Conservation (phyloP, 2,113 vertebrate species). For the Acrocephalus kingi region DNA sequence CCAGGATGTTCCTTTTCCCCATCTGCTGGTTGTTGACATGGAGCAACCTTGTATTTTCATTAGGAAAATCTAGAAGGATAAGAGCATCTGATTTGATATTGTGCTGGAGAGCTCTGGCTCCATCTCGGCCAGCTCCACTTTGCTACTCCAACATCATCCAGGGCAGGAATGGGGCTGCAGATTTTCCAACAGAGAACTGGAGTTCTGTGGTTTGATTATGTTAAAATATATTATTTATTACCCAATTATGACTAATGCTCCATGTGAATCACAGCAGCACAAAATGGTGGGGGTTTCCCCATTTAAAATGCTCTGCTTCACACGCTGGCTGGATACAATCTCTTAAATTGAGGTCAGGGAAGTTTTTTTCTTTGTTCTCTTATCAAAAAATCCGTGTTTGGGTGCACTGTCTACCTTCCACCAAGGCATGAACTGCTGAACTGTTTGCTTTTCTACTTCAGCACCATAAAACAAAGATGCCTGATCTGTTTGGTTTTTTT, state of each 20-base stretch:
- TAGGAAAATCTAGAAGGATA: not conserved
- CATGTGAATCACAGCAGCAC: conserved; percentile 3
- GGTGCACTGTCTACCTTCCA: not conserved
- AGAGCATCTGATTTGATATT: not conserved
- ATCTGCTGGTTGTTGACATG: conserved; percentile 61
- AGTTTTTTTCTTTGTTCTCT: not conserved
- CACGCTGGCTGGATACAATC: not conserved
- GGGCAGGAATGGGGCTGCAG: conserved; percentile 11
- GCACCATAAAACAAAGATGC: not conserved
- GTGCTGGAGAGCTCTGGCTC: conserved; percentile 33
- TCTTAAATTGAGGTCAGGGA: not conserved
- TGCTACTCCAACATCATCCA: not conserved
- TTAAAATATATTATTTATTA: conserved; percentile 12
- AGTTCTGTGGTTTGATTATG: not conserved
- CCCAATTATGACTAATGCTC: conserved; percentile 10
- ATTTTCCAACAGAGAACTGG: conserved; percentile 2
- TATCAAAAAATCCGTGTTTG: not conserved
- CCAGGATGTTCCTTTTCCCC: conserved; percentile 14
- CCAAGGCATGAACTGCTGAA: not conserved
- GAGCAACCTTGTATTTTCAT: conserved; percentile 28
- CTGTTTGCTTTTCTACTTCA: not conserved
- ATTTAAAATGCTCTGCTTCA: not conserved
- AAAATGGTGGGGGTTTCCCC: not conserved
- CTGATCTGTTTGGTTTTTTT: not conserved
- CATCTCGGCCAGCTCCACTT: conserved; percentile 11